Evolutionary conservation across 2,113 vertebrate species (phyloP), one percentile per base, ranked within the genome.

Genomic region (Cygnus atratus): DNA sequence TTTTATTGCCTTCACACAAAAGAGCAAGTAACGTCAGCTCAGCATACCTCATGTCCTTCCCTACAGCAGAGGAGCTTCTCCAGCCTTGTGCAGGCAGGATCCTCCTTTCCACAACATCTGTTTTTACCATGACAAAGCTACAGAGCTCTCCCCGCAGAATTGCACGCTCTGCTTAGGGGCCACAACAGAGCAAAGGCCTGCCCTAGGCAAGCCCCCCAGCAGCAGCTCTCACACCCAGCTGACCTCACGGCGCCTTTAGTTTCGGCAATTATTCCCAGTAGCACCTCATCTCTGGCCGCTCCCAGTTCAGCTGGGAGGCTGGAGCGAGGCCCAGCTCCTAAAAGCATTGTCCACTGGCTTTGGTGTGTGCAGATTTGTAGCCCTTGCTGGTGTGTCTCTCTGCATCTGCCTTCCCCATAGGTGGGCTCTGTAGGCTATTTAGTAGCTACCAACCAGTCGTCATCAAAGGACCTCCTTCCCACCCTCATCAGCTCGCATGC

Each of bases 241-340:
- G 93, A 92, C 59, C 87, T 95, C 86, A 87, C 3, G 1, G 25
- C 83, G 71, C 28, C 50, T 93, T 92, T 87, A 50, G 24, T 74
- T 86, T 93, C 84, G 80, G 66, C 71, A 87, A 26, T 91, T 93
- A 72, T 44, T 84, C 70, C 70, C 43, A 35, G 67, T n/a, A 92
- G 74, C 87, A 93, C 77, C 77, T 93, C 86, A 85, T 79, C 44
- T 81, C 62, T 94, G 80, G 8, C 50, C 1, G 4, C 71, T 94
- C 62, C 70, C 37, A 58, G 58, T 84, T 87, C 74, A 94, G 63
- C 88, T 89, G 87, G 28, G 43, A 92, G 63, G 77, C 55, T 96
- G 92, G 86, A 96, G 66, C 29, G 82, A 84, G 90, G 63, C 80
- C 91, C 66, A 85, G 48, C 21, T 88, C 76, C 61, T 72, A 18